Evolutionary conservation across 1,140 invertebrate genomes (phyloP), one percentile per base, ranked within the genome.

Genomic region (Drosophila persimilis): DNA sequence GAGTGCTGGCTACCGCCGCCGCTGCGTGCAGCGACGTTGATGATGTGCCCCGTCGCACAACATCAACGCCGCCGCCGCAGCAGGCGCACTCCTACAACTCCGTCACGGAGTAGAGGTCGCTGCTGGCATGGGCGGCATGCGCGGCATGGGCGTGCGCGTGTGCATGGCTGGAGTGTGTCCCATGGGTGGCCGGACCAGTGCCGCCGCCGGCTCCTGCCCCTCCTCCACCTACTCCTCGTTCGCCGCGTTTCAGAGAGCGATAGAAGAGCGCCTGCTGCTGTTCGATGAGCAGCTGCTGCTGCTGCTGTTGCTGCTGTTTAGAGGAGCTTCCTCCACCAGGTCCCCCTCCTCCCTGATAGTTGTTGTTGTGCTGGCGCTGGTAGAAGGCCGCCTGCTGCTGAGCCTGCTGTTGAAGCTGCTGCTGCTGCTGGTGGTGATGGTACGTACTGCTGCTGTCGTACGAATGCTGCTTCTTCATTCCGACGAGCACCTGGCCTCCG

Each of bases 51-150:
- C 90, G 79, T 46, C 90, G 84, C 80, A 90, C 84, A 67, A 91
- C 84, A 91, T 91, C 90, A 74, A 91, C 90, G 70, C 90, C 90
- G 73, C 90, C 90, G 74, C 90, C 91, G 88, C 90, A 91, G 88
- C 90, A 91, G 83, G 90, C 89, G 80, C 90, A 91, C 69, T 91
- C 90, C 90, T 91, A 91, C 90, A 91, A 91, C 55, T 91, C 90
- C 22, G 90, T 91, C 15, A 91, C 86, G 4, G 89, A 91, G 39
- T 90, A 91, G 6, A 91, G 43, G 76, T 91, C 90, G 45, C 76
- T 90, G 35, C 80, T 90, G 60, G 73, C 77, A 46, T 79, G 59
- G 6, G 56, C 45, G 13, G 35, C 35, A 39, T 39, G 35, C 60
- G 48, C 88, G 60, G 73, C 77, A 46, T 79, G 59, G 6, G 56